These are phyloP conservation scores for Leptonema lineaticorne DNA, from an alignment of 1,140 invertebrate genomes.

Conservation along the genomic window DNA sequence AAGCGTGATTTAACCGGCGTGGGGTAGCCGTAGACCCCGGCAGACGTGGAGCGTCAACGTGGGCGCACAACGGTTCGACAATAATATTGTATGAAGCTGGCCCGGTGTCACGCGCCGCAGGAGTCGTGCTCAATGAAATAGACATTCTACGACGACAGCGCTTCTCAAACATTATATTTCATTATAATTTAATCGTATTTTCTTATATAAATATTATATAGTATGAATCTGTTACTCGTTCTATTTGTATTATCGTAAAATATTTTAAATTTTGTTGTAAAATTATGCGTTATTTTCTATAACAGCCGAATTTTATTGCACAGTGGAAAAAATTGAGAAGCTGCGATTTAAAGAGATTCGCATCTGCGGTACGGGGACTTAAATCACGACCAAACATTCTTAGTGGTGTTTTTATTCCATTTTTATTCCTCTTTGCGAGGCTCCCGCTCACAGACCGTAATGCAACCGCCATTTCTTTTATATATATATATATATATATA, in stretches of 20 bases:
- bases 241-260: not conserved
- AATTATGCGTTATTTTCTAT: not conserved
- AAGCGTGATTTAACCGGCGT: not conserved
- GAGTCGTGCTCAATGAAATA: slow-evolving; percentile 28
- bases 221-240: not conserved
- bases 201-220: not conserved
- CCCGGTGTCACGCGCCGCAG: slow-evolving; percentile 20
- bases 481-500: not conserved
- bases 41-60: not conserved
- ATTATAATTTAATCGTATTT: not conserved
- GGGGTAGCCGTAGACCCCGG: slow-evolving; percentile 1
- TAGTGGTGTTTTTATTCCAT: slow-evolving; percentile 13
- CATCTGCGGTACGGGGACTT: slow-evolving; percentile 18
- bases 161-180: not conserved
- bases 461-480: too few species aligned
- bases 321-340: not conserved
- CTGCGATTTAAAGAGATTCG: not conserved
- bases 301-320: not conserved
- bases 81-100: slow-evolving; percentile 19
- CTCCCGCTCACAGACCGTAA: not conserved
- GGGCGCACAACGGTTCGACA: not conserved
- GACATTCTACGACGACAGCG: not conserved
- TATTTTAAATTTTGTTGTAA: not conserved
- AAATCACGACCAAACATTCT: slow-evolving; percentile 28
- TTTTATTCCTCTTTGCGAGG: slow-evolving; percentile 1